These are phyloP conservation scores for Hyppa rectilinea DNA, from an alignment of 2,888 invertebrate species.

Conservation along the genomic window DNA sequence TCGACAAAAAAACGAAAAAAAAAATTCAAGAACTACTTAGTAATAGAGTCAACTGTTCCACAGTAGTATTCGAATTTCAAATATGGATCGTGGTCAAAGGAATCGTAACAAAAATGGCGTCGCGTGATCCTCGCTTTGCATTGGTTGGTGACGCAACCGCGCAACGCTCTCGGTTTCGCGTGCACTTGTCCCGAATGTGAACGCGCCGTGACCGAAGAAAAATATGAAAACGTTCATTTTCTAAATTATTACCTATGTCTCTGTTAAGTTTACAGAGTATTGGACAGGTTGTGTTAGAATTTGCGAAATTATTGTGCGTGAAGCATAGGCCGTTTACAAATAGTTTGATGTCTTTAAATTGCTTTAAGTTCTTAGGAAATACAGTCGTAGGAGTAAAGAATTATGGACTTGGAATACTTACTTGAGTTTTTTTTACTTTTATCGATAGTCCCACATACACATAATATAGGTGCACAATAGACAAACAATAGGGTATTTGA, in stretches of 20 bases:
- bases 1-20: neutral
- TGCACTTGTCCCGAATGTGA: conserved; percentile 89
- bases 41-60: conserved; percentile 18
- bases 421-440: neutral
- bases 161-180: conserved; percentile 88
- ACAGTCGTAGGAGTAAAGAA: neutral
- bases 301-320: conserved; percentile 39
- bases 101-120: conserved; percentile 77
- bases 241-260: conserved; percentile 77
- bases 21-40: conserved; percentile 17
- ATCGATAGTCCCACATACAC: neutral
- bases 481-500: no score
- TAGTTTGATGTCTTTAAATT: neutral
- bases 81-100: conserved; percentile 65
- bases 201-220: conserved; percentile 86
- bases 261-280: conserved; percentile 64
- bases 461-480: no score
- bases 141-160: conserved; percentile 77
- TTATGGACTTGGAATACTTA: neutral
- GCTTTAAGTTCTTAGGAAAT: neutral
- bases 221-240: conserved; percentile 86
- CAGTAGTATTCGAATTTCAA: conserved; percentile 60
- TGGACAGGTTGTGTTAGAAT: conserved; percentile 22
- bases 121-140: conserved; percentile 76
- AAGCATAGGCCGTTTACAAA: conserved; percentile 9